phyloP scores from a whole-genome alignment of 30 jellyfish, hydroid and myxozoan genomes.

The Cassiopea andromeda region DNA sequence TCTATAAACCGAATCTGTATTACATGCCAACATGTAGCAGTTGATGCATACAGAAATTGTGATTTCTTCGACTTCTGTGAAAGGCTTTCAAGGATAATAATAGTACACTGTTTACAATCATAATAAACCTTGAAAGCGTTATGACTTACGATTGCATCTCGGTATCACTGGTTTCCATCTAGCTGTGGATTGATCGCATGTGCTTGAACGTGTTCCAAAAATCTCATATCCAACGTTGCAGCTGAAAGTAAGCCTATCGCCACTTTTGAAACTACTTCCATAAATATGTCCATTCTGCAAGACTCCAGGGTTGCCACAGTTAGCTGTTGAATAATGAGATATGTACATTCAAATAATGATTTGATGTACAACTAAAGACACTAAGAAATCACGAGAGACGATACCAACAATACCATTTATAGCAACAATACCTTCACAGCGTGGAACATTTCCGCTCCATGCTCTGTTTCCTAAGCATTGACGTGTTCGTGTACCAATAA shows the following conservation, averaged over 20 bases:
- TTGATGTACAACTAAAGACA: not conserved
- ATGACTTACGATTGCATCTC: conserved; percentile 4
- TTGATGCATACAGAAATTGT: too few relatives aligned
- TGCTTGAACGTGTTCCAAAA: not conserved
- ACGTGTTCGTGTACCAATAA: conserved; percentile 7
- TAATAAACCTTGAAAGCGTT: too few relatives aligned
- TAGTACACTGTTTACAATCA: too few relatives aligned
- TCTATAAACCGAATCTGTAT: too few relatives aligned
- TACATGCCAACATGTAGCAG: too few relatives aligned
- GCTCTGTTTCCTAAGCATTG: conserved; percentile 30
- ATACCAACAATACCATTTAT: not conserved
- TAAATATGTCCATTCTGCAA: conserved; percentile 13
- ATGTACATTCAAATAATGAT: not conserved
- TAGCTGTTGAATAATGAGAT: conserved; percentile 4
- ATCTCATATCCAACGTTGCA: conserved; percentile 34
- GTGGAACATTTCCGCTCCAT: conserved; percentile 18
- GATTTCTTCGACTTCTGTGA: too few relatives aligned
- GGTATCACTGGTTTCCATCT: conserved; percentile 9
- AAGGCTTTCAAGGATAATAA: too few relatives aligned
- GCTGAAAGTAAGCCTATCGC: not conserved
- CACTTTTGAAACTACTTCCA: not conserved
- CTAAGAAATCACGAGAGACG: not conserved
- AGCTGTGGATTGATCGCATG: conserved; percentile 12
- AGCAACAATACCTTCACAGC: not conserved
- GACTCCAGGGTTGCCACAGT: conserved; percentile 48